These are phyloP conservation scores for Stomatorhinus ivindoensis DNA, from an alignment of 2,113 vertebrate genomes.

Conservation along the genomic window DNA sequence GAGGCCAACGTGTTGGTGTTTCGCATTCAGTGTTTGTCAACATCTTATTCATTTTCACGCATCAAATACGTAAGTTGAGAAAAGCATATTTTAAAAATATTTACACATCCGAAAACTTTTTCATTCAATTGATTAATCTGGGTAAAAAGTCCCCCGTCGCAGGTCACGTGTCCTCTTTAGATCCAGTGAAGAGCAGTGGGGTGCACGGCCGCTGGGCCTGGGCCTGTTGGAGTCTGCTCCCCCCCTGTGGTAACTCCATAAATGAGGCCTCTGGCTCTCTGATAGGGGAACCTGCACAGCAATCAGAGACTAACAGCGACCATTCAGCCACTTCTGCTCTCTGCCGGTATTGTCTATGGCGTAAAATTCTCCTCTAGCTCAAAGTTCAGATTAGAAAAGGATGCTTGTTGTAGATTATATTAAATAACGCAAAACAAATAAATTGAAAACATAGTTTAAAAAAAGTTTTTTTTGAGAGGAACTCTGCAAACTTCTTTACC, in stretches of 20 bases:
- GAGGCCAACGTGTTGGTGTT: background rate
- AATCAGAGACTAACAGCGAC: background rate
- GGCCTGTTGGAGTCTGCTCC: background rate
- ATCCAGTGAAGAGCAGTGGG: background rate
- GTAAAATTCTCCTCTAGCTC: background rate
- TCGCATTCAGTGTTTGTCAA: background rate
- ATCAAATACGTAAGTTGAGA: background rate
- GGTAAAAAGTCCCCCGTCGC: background rate
- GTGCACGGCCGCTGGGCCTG: background rate
- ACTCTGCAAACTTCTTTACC: background rate
- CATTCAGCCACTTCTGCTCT: background rate
- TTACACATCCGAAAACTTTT: background rate
- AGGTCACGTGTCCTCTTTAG: background rate
- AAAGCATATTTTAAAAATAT: background rate
- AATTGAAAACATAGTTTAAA: background rate
- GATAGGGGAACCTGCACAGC: background rate
- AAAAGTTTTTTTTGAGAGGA: background rate
- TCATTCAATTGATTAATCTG: background rate
- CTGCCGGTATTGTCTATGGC: background rate
- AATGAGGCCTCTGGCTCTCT: background rate
- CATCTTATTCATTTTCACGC: background rate
- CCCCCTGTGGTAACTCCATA: background rate
- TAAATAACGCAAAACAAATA: background rate
- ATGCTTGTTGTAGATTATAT: background rate
- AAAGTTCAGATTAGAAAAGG: background rate